Conservation (phyloP, 2,888 invertebrate species). For the Heliconius erato region DNA sequence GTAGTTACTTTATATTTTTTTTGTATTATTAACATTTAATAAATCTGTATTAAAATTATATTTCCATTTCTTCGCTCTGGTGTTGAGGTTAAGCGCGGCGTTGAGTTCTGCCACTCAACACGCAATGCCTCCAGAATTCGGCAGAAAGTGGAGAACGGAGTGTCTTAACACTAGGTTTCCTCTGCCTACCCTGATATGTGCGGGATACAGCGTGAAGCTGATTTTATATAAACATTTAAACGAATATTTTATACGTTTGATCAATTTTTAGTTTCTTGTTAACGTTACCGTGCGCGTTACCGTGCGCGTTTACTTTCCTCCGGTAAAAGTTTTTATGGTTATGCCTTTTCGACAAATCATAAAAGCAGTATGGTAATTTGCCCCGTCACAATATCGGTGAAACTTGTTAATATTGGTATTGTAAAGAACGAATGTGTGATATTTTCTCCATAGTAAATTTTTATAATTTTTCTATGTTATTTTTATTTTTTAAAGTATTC, state of each 20-base stretch:
- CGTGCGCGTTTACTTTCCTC: conserved; percentile 53
- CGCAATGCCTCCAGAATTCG: no score
- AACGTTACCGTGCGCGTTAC: no score
- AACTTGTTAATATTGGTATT: conserved; percentile 10
- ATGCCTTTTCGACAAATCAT: conserved; percentile 20
- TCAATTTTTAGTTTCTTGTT: conserved; percentile 56
- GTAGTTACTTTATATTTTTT: background rate
- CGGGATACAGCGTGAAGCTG: no score
- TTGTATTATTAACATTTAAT: background rate
- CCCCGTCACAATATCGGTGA: conserved; percentile 6
- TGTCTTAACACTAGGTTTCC: no score
- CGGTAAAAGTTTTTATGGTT: conserved; percentile 28
- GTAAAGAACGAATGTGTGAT: background rate
- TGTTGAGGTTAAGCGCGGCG: no score
- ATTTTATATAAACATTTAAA: conserved; percentile 49
- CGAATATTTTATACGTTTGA: conserved; percentile 51
- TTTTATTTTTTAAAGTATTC: background rate
- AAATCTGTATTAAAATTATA: background rate
- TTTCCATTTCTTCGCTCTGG: no score
- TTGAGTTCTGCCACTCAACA: no score
- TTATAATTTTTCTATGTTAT: background rate
- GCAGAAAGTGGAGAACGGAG: no score
- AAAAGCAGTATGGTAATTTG: conserved; percentile 17
- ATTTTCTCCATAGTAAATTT: background rate
- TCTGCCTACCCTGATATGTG: no score